phyloP scores from a whole-genome alignment of 2,797 vertebrate genomes.

The Lepus townsendii region DNA sequence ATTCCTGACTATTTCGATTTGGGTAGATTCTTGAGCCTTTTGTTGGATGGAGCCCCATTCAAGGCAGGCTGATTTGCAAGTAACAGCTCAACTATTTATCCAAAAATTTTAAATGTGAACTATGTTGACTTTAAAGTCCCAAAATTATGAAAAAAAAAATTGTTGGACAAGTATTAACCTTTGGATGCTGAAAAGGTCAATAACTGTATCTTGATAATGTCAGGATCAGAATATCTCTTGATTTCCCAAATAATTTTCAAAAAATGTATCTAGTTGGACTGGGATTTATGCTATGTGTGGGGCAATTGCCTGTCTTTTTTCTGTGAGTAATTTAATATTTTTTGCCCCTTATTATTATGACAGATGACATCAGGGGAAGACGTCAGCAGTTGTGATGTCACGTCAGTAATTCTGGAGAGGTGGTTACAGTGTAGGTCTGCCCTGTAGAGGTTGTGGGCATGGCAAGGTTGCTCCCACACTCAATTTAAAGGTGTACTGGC shows the following conservation, averaged over 20 bases:
- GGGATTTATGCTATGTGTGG: background rate
- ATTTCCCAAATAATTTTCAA: background rate
- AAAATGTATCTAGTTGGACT: background rate
- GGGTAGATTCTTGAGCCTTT: too few relatives aligned
- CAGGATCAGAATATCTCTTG: background rate
- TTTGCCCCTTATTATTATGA: background rate
- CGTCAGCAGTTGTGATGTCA: background rate
- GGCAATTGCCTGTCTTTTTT: background rate
- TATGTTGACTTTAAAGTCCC: background rate
- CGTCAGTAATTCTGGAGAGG: background rate
- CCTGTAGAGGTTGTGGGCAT: background rate
- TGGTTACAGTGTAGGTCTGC: background rate
- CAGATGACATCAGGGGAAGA: background rate
- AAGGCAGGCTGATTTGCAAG: background rate
- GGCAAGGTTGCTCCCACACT: background rate
- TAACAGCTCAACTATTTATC: background rate
- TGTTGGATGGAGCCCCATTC: too few relatives aligned
- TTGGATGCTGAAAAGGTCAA: background rate
- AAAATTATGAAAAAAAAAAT: background rate
- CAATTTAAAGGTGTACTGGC: accelerated
- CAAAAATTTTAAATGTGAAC: background rate
- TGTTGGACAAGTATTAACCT: background rate
- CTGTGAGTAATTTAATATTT: background rate
- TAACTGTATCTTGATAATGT: background rate
- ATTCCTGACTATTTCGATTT: background rate